Evolutionary conservation across 2,888 invertebrate species (phyloP).

Genomic region (Trichopria drosophilae): DNA sequence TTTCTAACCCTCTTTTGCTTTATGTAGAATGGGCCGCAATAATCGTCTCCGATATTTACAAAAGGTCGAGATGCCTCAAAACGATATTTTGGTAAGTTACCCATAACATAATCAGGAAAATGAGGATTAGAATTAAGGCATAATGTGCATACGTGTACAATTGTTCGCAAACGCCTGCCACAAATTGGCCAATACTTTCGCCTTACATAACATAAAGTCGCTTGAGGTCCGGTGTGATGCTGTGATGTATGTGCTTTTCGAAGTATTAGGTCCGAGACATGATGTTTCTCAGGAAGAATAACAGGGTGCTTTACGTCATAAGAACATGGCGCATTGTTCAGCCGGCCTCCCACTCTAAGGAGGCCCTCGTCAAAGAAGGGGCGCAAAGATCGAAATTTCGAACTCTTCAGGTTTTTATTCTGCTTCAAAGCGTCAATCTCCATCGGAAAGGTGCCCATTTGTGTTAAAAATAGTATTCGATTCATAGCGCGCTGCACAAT

Average conservation of each 20-base stretch:
- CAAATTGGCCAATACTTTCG: conserved; percentile 13
- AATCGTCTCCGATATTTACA: conserved; percentile 39
- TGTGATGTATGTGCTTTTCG: conserved; percentile 5
- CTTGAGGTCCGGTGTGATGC: conserved; percentile 1
- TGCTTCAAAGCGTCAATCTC: background rate
- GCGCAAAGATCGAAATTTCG: background rate
- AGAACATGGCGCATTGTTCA: background rate
- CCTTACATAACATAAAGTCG: conserved; percentile 14
- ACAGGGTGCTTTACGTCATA: background rate
- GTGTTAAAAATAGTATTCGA: background rate
- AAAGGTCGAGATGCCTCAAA: conserved; percentile 39
- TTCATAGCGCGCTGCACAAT: background rate
- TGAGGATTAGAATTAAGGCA: conserved; percentile 33
- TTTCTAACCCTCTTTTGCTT: conserved; percentile 31
- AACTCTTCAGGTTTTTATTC: background rate
- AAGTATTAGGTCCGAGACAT: conserved; percentile 11
- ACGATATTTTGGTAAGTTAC: conserved; percentile 39
- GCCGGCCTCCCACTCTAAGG: conserved; percentile 1
- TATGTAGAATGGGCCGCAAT: conserved; percentile 39
- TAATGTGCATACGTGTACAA: conserved; percentile 30
- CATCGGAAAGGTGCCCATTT: background rate
- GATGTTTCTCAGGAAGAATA: conserved; percentile 11
- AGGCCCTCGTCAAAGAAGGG: conserved; percentile 1
- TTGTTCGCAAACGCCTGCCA: no score
- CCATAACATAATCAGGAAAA: conserved; percentile 38